phyloP scores from a whole-genome alignment of 1,140 invertebrate species.

The Chironomus tepperi region DNA sequence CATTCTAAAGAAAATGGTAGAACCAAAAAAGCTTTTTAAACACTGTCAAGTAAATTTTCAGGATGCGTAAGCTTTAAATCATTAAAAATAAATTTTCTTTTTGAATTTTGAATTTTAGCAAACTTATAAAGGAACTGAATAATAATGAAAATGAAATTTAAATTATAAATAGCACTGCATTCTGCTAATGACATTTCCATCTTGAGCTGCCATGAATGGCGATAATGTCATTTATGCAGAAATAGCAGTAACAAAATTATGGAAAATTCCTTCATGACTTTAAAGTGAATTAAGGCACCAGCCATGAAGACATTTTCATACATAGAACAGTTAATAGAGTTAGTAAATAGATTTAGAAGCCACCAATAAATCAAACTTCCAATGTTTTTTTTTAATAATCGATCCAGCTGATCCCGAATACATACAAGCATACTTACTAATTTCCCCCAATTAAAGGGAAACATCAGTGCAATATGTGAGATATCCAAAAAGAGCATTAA shows the following conservation, averaged over 20 bases:
- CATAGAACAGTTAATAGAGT: neutral
- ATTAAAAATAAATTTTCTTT: neutral
- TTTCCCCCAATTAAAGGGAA: constrained; percentile 74
- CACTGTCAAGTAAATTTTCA: no score
- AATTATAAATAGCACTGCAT: neutral
- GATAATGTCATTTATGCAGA: constrained; percentile 23
- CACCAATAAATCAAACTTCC: constrained; percentile 17
- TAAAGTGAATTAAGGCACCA: neutral
- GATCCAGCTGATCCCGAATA: constrained; percentile 18
- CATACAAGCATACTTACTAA: constrained; percentile 51
- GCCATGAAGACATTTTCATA: neutral
- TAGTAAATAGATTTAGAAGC: constrained; percentile 3
- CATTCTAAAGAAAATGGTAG: constrained; percentile 43
- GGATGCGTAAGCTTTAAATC: no score
- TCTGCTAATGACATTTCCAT: neutral
- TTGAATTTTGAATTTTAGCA: constrained; percentile 1
- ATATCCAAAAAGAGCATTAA: constrained; percentile 76
- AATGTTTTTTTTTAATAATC: constrained; percentile 2
- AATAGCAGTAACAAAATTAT: constrained; percentile 19
- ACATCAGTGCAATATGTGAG: constrained; percentile 67
- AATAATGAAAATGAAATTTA: neutral
- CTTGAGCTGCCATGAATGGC: constrained; percentile 24
- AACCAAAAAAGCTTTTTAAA: neutral
- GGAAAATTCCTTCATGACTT: neutral
- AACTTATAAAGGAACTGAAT: neutral